Conservation (phyloP, 2,113 vertebrate genomes). For the Ptyas mucosa region DNA sequence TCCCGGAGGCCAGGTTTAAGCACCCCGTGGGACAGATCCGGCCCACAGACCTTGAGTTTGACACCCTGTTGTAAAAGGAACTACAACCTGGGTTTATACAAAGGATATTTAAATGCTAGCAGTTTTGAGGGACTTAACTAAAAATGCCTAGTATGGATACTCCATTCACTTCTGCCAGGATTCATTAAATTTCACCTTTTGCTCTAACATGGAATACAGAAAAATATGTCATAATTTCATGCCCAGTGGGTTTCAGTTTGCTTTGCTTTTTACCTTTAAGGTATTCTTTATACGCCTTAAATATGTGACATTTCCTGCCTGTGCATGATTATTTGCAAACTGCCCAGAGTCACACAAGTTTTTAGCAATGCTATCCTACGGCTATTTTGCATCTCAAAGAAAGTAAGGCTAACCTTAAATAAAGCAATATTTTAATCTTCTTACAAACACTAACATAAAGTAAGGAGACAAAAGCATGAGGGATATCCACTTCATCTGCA, state of each 20-base stretch:
- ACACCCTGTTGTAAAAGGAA: background rate
- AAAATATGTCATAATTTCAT: background rate
- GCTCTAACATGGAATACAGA: background rate
- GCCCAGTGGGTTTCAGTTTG: background rate
- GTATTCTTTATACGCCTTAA: background rate
- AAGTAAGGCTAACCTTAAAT: background rate
- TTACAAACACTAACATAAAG: constrained; percentile 79
- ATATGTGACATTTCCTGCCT: background rate
- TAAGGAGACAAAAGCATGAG: constrained; percentile 82
- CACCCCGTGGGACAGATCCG: too few relatives aligned
- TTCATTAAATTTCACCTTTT: background rate
- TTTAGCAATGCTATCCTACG: background rate
- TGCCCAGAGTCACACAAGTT: background rate
- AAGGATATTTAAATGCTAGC: background rate
- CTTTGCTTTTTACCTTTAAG: background rate
- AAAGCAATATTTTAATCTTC: constrained; percentile 16
- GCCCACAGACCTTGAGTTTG: too few relatives aligned
- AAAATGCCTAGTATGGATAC: background rate
- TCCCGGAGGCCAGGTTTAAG: too few relatives aligned
- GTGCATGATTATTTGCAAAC: background rate
- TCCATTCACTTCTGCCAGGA: background rate
- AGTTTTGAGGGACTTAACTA: background rate
- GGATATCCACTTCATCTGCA: constrained; percentile 77
- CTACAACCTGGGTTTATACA: too few relatives aligned
- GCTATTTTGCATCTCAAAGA: background rate